Evolutionary conservation across 2,888 invertebrate species (phyloP).

Genomic region (Isotomurus palustris): DNA sequence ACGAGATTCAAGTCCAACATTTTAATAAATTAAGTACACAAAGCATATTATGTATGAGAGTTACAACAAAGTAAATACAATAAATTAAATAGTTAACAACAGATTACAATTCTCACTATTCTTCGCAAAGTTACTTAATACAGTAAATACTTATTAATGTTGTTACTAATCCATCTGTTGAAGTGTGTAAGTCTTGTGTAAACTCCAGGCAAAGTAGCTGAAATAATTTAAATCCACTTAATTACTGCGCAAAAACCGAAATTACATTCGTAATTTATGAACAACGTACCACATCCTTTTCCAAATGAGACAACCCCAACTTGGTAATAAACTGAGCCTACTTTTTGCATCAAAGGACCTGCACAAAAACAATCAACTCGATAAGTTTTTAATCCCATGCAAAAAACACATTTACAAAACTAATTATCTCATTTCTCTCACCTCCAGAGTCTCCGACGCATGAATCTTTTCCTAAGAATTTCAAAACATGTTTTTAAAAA

Average conservation of each 20-base stretch:
- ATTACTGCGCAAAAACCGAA: not conserved
- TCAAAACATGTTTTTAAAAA: constrained; percentile 68
- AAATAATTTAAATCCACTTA: no score
- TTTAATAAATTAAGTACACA: no score
- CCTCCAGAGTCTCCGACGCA: constrained; percentile 6
- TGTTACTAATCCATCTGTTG: constrained; percentile 81
- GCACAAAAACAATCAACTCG: constrained; percentile 8
- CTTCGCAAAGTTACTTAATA: not conserved
- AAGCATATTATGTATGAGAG: no score
- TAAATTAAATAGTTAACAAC: not conserved
- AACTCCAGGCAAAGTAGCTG: constrained; percentile 62
- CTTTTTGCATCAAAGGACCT: constrained; percentile 19
- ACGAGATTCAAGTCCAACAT: no score
- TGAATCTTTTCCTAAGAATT: constrained; percentile 2
- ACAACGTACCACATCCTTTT: constrained; percentile 57
- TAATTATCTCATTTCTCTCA: not conserved
- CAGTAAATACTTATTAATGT: constrained; percentile 51
- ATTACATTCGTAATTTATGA: not conserved
- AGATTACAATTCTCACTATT: not conserved
- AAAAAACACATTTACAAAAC: not conserved
- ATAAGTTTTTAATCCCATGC: not conserved
- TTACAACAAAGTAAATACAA: not conserved
- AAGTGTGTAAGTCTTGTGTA: constrained; percentile 79
- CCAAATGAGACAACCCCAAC: constrained; percentile 30
- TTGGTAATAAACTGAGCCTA: constrained; percentile 17